Evolutionary conservation across 1,140 invertebrate species (phyloP).

Genomic region (Drosophila yakuba): DNA sequence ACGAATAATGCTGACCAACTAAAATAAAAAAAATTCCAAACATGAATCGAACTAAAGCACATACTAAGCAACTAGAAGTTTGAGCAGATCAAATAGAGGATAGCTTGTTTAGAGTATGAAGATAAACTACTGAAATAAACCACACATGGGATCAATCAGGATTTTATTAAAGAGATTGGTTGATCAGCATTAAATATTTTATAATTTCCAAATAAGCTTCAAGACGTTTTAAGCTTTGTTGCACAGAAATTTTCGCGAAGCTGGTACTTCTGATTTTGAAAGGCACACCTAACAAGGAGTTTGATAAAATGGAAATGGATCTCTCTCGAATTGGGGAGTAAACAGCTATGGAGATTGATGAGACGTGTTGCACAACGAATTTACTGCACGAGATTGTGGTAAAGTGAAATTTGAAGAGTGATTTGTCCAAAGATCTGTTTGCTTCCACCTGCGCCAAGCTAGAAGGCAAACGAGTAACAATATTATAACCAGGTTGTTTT

Average conservation of each 20-base stretch:
- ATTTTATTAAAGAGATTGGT: neutral
- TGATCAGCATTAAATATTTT: no score
- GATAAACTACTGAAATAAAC: no score
- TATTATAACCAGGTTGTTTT: conserved; percentile 72
- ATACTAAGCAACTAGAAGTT: neutral
- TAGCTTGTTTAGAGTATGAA: no score
- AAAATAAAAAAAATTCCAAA: no score
- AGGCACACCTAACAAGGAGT: neutral
- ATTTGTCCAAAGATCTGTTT: conserved; percentile 31
- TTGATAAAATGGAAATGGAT: no score
- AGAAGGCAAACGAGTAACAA: conserved; percentile 24
- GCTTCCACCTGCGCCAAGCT: neutral
- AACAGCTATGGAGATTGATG: no score
- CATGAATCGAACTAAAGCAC: neutral
- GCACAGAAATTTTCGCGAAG: neutral
- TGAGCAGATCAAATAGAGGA: neutral
- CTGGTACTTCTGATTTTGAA: neutral
- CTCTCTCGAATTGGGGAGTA: no score
- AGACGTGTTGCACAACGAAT: conserved; percentile 43
- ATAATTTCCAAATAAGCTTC: neutral
- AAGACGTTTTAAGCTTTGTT: neutral
- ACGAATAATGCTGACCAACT: neutral
- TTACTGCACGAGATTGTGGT: conserved; percentile 31
- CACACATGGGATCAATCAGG: neutral
- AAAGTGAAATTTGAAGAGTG: conserved; percentile 21